phyloP scores from a whole-genome alignment of 2,888 invertebrate species.

The Balanococcus diminutus region DNA sequence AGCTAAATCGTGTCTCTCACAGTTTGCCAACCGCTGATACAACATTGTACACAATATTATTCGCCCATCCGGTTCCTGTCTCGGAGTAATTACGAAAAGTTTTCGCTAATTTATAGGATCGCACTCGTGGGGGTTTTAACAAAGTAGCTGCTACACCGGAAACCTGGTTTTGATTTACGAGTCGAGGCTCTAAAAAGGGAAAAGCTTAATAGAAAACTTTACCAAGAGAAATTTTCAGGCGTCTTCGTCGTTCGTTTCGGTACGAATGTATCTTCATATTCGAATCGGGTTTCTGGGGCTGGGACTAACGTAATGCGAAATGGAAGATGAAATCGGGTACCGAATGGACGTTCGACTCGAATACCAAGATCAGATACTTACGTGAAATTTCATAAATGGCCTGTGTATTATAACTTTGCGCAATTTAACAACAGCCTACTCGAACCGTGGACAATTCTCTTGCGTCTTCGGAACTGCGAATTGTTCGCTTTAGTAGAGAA shows the following conservation, averaged over 20 bases:
- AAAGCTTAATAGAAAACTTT: slow-evolving; percentile 41
- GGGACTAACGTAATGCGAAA: not conserved
- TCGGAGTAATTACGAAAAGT: slow-evolving; percentile 37
- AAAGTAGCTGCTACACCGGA: slow-evolving; percentile 42
- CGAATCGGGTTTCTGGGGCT: not conserved
- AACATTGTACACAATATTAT: slow-evolving; percentile 32
- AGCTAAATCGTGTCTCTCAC: not conserved
- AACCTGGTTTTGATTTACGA: slow-evolving; percentile 37
- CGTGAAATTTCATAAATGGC: not conserved
- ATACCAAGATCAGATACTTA: not conserved
- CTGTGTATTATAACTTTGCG: not conserved
- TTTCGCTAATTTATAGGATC: slow-evolving; percentile 40
- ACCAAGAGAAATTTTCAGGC: not conserved
- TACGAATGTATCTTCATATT: not conserved
- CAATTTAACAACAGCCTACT: not conserved
- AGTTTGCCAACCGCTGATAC: slow-evolving; percentile 20
- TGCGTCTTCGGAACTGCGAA: not conserved
- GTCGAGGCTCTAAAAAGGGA: slow-evolving; percentile 25
- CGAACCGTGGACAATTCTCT: not conserved
- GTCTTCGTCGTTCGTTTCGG: not conserved
- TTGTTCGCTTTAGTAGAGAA: not conserved
- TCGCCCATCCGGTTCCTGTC: slow-evolving; percentile 41
- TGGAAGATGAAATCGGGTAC: not conserved
- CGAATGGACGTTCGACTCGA: not conserved
- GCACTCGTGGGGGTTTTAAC: slow-evolving; percentile 40